Base-by-base conservation (phyloP, 2,888 invertebrate genomes). In the Strigamia maritima region DNA sequence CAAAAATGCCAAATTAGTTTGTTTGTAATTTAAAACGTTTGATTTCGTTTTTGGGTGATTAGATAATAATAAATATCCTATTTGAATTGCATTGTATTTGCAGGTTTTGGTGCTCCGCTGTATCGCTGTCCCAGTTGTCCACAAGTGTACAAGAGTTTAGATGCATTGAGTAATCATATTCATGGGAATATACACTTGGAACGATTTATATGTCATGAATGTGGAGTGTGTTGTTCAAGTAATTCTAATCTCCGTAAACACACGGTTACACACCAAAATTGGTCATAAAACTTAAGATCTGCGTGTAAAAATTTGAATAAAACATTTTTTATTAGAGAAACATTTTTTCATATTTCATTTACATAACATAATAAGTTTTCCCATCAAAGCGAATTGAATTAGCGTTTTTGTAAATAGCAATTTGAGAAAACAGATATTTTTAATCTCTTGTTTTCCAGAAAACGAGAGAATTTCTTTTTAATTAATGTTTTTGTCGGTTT, bases 151-250 rank as follows among this genome's bases (percentile, higher is more conserved):
- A 28, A 54, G 44, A 54, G 54, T 26, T 54, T 26, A 26, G 54
- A 49, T 38, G 78, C 78, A 4, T 31, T 49, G n/a, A n/a, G 54
- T 28, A 22, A 78, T 60, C 78, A 78, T n/a, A n/a, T n/a, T n/a
- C n/a, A n/a, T n/a, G 22, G 49, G 14, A 78, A 78, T 60, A 28
- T 78, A 1, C 78, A 78, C 31, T 35, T 65, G n/a, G 28, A 60
- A 28, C 78, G 78, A 24, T 78, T 78, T 60, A 54, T 65, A 19
- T 78, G 78, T 31, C 7, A 22, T 1, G 38, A 26, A 31, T 78
- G 78, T 44, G 65, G 78, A 14, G 16, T 26, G 26, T 78, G 78
- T 22, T 78, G 78, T 65, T 60, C 49, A 1, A 78, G 78, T 26
- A 78, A 78, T 19, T 6, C 78, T 0, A 26, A 28, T 28, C 38